Base-by-base conservation (phyloP, 2,888 invertebrate species). In the Beris chalybata region DNA sequence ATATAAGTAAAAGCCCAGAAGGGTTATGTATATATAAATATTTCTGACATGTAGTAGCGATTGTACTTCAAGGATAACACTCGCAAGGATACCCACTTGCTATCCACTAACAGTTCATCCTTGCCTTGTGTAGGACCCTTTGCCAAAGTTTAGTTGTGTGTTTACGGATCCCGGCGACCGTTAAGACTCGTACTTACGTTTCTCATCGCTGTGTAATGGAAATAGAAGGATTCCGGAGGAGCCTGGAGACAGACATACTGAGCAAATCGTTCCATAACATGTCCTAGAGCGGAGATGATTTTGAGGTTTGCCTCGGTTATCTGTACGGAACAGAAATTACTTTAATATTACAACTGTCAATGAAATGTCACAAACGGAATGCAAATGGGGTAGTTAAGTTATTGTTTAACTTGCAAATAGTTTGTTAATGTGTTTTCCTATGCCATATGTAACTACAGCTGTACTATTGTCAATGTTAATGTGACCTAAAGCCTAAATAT, bases 1-100 rank as follows among this genome's bases (percentile, higher is more conserved):
- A 66, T 66, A 66, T 66, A 66, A 66, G 61, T 66, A 61, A 66
- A 66, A 61, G 53, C 59, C 66, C 66, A 61, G 61, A 66, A 61
- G 66, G 66, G 66, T 66, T 53, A 30, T 48, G 12, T 48, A 48
- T 12, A 48, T 53, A 30, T 48, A 48, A 9, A 48, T 12, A 48
- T 48, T 48, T 48, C 15, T 48, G 22, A 15, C 13, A 22, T 48
- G 22, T 45, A 48, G 48, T 13, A 15, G 13, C 22, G 48, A 48
- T 15, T 15, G 48, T 48, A 12, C 22, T 15, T 22, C 22, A 48
- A 48, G 48, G 13, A 48, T 48, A 48, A 15, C 48, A 15, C 15
- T 13, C 48, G 5, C 22, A 48, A 48, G 22, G 48, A 22, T 48
- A 48, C 22, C 38, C 38, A 38, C 38, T 38, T 38, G 38, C 38